Conservation (phyloP, 2,797 vertebrate species). For the Sylvilagus floridanus region DNA sequence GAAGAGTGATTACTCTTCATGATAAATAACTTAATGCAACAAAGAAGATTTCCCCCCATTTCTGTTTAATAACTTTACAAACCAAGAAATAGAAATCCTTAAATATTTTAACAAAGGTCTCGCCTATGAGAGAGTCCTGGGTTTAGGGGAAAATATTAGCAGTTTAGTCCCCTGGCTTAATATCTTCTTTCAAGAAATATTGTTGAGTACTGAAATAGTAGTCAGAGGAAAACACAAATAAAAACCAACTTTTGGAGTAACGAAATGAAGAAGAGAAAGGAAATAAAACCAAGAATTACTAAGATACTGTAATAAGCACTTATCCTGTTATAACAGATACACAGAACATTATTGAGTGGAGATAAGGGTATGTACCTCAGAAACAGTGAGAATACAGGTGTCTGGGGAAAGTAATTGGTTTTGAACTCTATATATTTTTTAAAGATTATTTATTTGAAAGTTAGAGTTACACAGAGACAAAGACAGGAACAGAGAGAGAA, state of each 20-base stretch:
- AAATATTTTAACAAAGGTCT: slow-evolving; percentile 12
- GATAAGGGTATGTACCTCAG: neutral
- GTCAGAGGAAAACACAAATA: neutral
- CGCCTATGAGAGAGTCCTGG: neutral
- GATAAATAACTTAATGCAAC: neutral
- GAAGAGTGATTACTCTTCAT: neutral
- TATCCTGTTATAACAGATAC: neutral
- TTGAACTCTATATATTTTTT: neutral
- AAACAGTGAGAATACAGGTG: neutral
- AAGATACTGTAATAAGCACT: neutral
- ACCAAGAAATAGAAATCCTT: slow-evolving; percentile 17
- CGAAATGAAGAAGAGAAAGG: slow-evolving; percentile 6
- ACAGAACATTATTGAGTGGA: neutral
- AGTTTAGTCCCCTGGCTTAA: slow-evolving; percentile 12
- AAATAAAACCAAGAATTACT: neutral
- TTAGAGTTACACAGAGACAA: no score
- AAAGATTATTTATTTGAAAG: no score
- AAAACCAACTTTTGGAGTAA: neutral
- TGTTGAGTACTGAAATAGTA: neutral
- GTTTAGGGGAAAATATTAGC: slow-evolving; percentile 7
- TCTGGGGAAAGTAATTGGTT: neutral
- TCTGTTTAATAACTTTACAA: neutral
- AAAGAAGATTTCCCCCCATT: neutral
- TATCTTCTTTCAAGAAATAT: neutral
- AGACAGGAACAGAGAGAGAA: no score